Percentiles rank a stretch among this genome's conserved stretches.
These are phyloP conservation scores for Corythaeola cristata DNA, from an alignment of 2,113 vertebrate genomes.

Conservation along the genomic window DNA sequence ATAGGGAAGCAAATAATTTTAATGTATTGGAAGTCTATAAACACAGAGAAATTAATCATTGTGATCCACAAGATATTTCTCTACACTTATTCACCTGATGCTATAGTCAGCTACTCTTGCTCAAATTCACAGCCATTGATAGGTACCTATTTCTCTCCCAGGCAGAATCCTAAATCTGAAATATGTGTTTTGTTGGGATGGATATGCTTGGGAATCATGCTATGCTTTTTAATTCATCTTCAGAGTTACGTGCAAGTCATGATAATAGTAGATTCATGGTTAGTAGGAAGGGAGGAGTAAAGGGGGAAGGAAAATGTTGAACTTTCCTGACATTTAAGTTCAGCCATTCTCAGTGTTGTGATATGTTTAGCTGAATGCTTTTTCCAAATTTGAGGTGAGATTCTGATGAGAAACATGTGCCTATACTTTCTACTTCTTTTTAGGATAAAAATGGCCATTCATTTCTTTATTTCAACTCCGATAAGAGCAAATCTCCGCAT, in stretches of 20 bases:
- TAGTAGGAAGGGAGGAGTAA: neutral
- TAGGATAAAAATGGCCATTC: neutral
- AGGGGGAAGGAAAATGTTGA: neutral
- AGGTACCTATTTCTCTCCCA: constrained; percentile 15
- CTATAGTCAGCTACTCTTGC: constrained; percentile 29
- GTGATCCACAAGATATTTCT: constrained; percentile 2
- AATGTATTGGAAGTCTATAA: neutral
- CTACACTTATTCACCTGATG: neutral
- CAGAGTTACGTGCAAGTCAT: neutral
- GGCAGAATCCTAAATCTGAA: constrained; percentile 33
- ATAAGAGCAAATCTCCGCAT: neutral
- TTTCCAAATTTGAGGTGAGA: neutral
- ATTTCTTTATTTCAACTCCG: neutral
- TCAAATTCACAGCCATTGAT: constrained; percentile 23
- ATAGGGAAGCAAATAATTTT: constrained; percentile 11
- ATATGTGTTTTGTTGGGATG: neutral
- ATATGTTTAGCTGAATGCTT: neutral
- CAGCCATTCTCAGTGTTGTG: neutral
- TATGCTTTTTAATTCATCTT: constrained; percentile 1
- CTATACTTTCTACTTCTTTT: neutral
- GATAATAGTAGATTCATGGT: neutral
- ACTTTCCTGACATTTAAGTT: neutral
- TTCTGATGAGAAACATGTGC: neutral
- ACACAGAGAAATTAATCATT: neutral
- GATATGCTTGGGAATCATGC: constrained; percentile 15